Conservation (phyloP, 2,797 vertebrate genomes). For the Eulemur rubriventer region DNA sequence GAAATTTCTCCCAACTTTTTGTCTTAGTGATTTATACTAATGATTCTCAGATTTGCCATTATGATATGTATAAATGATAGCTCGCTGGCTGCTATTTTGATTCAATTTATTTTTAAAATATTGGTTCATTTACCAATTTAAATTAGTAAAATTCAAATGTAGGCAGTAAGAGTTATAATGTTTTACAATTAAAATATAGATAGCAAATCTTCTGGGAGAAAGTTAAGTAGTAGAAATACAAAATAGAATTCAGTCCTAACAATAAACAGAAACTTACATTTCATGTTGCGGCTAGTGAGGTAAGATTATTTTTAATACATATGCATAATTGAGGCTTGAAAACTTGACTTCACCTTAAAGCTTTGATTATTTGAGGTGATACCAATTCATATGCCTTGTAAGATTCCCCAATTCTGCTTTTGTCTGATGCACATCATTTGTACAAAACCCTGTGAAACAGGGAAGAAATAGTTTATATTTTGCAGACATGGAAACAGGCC, state of each 20-base stretch:
- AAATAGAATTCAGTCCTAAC: background rate
- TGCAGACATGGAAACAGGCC: background rate
- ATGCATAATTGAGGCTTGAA: background rate
- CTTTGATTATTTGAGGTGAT: background rate
- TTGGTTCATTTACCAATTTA: background rate
- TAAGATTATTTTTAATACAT: background rate
- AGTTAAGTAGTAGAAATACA: background rate
- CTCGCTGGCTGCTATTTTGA: background rate
- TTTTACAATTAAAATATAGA: background rate
- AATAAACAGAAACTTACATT: background rate
- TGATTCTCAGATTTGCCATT: background rate
- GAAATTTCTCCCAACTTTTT: background rate
- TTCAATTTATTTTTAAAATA: background rate
- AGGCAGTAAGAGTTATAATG: background rate
- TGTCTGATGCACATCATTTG: background rate
- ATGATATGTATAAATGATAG: background rate
- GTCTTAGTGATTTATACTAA: background rate
- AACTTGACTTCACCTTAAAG: background rate
- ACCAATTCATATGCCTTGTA: background rate
- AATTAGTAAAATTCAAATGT: slow-evolving; percentile 18
- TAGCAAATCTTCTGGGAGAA: background rate
- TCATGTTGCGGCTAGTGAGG: background rate
- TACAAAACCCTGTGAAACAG: background rate
- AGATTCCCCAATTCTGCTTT: background rate
- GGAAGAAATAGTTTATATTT: background rate